Conservation (phyloP, 92 coral and sea anemone genomes). For the Bergia sp. region DNA sequence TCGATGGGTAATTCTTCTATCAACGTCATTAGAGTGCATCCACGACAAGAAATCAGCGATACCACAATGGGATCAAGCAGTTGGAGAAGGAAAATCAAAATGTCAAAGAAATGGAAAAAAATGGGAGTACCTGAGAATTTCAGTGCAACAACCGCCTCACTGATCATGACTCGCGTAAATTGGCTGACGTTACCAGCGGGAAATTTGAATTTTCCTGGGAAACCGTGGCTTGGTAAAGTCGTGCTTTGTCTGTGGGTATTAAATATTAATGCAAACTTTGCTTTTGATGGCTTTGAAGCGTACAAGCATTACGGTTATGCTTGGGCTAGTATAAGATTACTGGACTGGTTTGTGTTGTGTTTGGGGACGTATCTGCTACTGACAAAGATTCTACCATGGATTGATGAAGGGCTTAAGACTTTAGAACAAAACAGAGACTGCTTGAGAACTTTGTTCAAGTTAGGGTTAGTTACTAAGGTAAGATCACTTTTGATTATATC, state of each 20-base stretch:
- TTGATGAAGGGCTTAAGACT: background rate
- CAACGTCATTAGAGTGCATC: constrained; percentile 18
- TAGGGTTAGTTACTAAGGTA: background rate
- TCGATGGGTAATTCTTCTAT: constrained; percentile 7
- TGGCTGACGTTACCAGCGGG: constrained; percentile 38
- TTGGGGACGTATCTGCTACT: constrained; percentile 25
- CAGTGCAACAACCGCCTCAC: background rate
- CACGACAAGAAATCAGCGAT: background rate
- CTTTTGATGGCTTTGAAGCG: constrained; percentile 27
- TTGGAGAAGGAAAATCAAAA: background rate
- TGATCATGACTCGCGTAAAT: constrained; percentile 13
- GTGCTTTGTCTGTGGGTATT: constrained; percentile 8
- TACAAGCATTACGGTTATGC: constrained; percentile 28
- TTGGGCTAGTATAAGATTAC: constrained; percentile 28
- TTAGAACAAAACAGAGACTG: constrained; percentile 9
- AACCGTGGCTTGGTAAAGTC: constrained; percentile 6
- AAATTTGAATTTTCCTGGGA: background rate
- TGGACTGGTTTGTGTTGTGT: constrained; percentile 18
- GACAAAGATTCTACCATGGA: constrained; percentile 7
- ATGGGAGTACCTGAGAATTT: constrained; percentile 20
- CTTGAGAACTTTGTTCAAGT: constrained; percentile 28
- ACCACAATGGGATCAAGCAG: background rate
- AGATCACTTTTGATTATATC: background rate
- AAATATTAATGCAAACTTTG: constrained; percentile 21
- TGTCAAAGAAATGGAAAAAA: constrained; percentile 23